Conservation (phyloP, 2,888 invertebrate species). For the Calameuta filiformis region DNA sequence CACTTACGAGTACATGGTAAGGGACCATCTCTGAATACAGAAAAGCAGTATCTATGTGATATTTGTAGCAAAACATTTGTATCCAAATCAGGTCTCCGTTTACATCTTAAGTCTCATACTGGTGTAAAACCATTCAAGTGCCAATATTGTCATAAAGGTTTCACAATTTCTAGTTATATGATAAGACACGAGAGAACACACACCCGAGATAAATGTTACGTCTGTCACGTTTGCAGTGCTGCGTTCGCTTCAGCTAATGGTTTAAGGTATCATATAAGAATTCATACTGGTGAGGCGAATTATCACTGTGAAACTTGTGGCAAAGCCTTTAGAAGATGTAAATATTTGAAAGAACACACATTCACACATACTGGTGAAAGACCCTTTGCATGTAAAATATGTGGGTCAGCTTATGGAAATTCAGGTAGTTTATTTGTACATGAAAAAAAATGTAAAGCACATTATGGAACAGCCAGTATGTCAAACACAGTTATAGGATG, state of each 20-base stretch:
- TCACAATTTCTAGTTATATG: conserved; percentile 41
- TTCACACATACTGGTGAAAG: conserved; percentile 46
- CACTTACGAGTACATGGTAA: conserved; percentile 10
- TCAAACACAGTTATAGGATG: not conserved
- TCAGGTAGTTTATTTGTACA: conserved; percentile 45
- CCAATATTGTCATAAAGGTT: conserved; percentile 40
- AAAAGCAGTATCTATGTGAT: conserved; percentile 38
- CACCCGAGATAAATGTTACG: conserved; percentile 32
- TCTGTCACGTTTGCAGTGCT: conserved; percentile 43
- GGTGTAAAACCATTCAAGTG: conserved; percentile 39
- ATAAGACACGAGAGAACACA: conserved; percentile 44
- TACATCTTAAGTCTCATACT: conserved; percentile 40
- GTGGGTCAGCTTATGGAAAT: conserved; percentile 38
- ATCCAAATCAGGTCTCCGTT: conserved; percentile 39
- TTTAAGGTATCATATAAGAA: conserved; percentile 38
- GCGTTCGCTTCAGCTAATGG: conserved; percentile 44
- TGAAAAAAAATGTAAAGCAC: conserved; percentile 34
- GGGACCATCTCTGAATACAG: conserved; percentile 2
- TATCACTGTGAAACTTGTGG: conserved; percentile 41
- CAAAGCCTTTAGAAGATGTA: conserved; percentile 39
- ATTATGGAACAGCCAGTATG: not conserved
- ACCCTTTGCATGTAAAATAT: conserved; percentile 40
- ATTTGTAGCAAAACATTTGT: conserved; percentile 44
- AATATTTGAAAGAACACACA: conserved; percentile 42
- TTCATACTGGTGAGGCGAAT: conserved; percentile 40